Evolutionary conservation across 2,113 vertebrate species (phyloP).

Genomic region (Nesoenas mayeri): DNA sequence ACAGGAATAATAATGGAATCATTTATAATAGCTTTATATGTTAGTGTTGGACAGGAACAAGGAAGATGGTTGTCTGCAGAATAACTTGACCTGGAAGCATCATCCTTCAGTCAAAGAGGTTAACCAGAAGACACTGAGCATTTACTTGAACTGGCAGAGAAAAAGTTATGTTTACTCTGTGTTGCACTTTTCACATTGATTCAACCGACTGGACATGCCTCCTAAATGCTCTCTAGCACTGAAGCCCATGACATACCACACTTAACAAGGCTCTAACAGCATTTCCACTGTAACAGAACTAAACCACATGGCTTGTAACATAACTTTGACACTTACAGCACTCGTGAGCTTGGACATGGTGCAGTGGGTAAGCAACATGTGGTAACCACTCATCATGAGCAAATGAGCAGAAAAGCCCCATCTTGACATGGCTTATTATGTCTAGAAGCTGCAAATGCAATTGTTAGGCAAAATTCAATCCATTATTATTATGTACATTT

Average conservation of each 20-base stretch:
- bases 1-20: conserved; percentile 55
- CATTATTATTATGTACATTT: background rate
- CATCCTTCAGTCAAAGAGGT: conserved; percentile 58
- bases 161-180: conserved; percentile 63
- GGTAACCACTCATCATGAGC: conserved; percentile 67
- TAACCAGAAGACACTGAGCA: conserved; percentile 15
- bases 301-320: conserved; percentile 84
- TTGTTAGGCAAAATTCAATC: conserved; percentile 33
- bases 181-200: conserved; percentile 75
- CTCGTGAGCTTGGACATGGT: conserved; percentile 78
- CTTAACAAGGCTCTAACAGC: conserved; percentile 85
- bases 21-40: conserved; percentile 56
- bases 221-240: conserved; percentile 74
- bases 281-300: conserved; percentile 86
- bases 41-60: conserved; percentile 32
- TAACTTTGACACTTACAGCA: conserved; percentile 72
- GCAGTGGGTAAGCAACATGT: conserved; percentile 70
- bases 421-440: conserved; percentile 58
- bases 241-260: conserved; percentile 77
- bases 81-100: conserved; percentile 55
- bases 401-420: conserved; percentile 65
- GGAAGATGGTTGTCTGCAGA: conserved; percentile 33
- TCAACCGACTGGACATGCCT: conserved; percentile 32
- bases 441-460: conserved; percentile 42
- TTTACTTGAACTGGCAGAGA: conserved; percentile 53